Conservation (phyloP, 2,797 vertebrate species). For the Columba guinea region DNA sequence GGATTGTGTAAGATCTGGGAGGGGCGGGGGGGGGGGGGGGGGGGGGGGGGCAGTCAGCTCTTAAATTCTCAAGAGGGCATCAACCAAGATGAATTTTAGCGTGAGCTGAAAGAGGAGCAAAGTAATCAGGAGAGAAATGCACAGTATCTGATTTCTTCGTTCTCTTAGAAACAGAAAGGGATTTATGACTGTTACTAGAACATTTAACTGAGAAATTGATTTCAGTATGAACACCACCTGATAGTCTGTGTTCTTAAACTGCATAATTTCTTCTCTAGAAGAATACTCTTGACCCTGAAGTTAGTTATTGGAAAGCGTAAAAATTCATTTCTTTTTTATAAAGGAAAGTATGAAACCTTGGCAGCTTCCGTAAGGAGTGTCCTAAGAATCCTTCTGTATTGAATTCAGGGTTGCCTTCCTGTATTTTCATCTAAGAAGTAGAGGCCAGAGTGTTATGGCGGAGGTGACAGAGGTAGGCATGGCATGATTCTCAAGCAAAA, state of each 20-base stretch:
- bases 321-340: background rate
- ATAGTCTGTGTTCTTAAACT: background rate
- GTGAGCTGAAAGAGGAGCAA: background rate
- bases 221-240: background rate
- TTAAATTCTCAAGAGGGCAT: fast-evolving
- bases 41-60: background rate
- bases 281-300: background rate
- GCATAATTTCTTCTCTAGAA: background rate
- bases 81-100: background rate
- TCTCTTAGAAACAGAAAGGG: background rate
- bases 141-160: background rate
- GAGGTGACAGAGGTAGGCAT: background rate
- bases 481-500: background rate
- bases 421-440: background rate
- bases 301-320: background rate
- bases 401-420: background rate
- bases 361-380: background rate
- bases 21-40: background rate
- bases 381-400: background rate
- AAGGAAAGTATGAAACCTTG: background rate
- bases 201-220: background rate
- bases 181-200: background rate
- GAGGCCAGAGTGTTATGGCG: background rate
- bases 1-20: background rate
- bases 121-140: background rate